Evolutionary conservation across 2,888 invertebrate species (phyloP).

Genomic region (Parelbella ahira): DNA sequence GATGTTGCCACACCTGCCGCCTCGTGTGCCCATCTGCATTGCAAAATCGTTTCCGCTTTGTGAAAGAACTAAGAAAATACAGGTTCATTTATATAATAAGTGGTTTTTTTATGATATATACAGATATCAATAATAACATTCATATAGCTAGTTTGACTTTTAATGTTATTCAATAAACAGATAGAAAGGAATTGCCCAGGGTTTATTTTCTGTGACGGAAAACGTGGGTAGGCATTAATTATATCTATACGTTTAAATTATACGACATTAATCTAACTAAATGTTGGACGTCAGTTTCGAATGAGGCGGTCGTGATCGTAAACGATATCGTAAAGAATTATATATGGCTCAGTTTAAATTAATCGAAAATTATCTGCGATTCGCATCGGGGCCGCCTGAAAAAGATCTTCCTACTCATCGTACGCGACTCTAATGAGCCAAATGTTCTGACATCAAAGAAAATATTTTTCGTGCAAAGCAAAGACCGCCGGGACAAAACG

Average conservation of each 20-base stretch:
- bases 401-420: slow-evolving; percentile 31
- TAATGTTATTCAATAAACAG: too few species aligned
- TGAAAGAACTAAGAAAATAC: slow-evolving; percentile 12
- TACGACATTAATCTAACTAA: slow-evolving; percentile 12
- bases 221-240: slow-evolving; percentile 13
- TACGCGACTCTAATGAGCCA: slow-evolving; percentile 32
- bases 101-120: too few species aligned
- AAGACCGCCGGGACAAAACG: slow-evolving; percentile 32
- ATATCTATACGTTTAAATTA: slow-evolving; percentile 15
- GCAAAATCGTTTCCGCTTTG: slow-evolving; percentile 18
- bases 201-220: too few species aligned
- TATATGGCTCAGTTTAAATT: slow-evolving; percentile 23
- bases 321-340: slow-evolving; percentile 23
- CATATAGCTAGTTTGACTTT: too few species aligned
- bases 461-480: slow-evolving; percentile 35
- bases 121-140: too few species aligned
- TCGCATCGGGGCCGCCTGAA: slow-evolving; percentile 20
- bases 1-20: slow-evolving; percentile 13
- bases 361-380: slow-evolving; percentile 25
- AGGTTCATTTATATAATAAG: neutral
- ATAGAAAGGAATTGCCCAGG: too few species aligned
- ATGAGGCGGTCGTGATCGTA: slow-evolving; percentile 24
- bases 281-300: slow-evolving; percentile 13
- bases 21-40: slow-evolving; percentile 12
- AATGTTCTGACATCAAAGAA: slow-evolving; percentile 39